These are phyloP conservation scores for Chondrilla cf. caribensis DNA, from an alignment of 37 sponge, comb jelly and placozoan species.

Conservation along the genomic window DNA sequence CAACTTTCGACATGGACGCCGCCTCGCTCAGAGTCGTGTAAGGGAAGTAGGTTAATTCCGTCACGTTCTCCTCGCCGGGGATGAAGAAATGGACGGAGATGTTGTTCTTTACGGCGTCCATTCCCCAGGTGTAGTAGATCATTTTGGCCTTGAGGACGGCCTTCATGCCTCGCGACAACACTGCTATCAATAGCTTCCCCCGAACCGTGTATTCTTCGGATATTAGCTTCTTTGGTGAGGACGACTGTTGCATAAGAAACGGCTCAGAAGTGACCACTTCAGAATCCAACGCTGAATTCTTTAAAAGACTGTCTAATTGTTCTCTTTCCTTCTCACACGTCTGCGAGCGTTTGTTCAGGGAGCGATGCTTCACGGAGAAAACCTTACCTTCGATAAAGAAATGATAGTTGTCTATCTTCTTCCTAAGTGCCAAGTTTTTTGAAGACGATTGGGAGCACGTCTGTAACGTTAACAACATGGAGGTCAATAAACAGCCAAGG, in stretches of 20 bases:
- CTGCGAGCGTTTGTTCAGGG: neutral
- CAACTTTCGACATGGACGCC: neutral
- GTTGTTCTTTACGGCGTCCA: conserved; percentile 18
- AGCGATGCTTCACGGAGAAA: neutral
- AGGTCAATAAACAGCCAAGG: conserved; percentile 8
- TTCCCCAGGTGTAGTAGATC: conserved; percentile 24
- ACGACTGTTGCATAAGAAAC: neutral
- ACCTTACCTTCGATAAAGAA: conserved; percentile 16
- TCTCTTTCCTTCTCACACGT: neutral
- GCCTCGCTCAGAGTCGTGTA: neutral
- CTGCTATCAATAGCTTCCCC: conserved; percentile 7
- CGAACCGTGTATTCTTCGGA: conserved; percentile 2
- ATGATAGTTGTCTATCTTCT: neutral
- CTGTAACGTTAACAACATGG: neutral
- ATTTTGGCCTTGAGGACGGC: conserved; percentile 17
- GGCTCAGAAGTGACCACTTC: neutral
- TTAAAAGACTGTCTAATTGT: neutral
- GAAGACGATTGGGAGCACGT: neutral
- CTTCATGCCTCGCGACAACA: neutral
- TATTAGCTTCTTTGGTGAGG: neutral
- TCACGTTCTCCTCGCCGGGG: conserved; percentile 1
- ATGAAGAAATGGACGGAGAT: neutral
- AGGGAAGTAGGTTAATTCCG: conserved; percentile 14
- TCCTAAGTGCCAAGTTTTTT: neutral
- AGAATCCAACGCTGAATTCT: neutral